Evolutionary conservation across 2,797 vertebrate genomes (phyloP).

Genomic region (Mionectes olivaceus): DNA sequence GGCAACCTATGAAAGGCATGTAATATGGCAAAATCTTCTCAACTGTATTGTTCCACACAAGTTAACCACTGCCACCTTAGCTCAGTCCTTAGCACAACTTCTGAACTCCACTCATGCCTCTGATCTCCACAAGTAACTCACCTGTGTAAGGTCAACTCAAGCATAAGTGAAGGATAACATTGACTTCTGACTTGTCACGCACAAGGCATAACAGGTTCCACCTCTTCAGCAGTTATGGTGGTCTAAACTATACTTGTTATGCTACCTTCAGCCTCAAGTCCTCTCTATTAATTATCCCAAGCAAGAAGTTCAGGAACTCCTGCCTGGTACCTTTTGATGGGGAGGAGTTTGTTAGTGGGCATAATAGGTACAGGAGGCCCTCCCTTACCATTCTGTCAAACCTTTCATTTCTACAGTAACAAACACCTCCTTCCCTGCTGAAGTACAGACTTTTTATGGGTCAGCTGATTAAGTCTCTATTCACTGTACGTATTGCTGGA

Average conservation of each 20-base stretch:
- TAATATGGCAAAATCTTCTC: neutral
- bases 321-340: neutral
- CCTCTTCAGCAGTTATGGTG: neutral
- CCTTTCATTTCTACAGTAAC: neutral
- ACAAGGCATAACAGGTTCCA: neutral
- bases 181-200: neutral
- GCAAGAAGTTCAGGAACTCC: neutral
- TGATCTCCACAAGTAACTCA: neutral
- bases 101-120: neutral
- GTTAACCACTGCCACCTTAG: rapidly evolving
- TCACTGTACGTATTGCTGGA: neutral
- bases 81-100: neutral
- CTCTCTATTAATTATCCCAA: neutral
- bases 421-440: neutral
- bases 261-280: neutral
- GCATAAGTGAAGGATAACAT: neutral
- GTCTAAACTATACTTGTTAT: neutral
- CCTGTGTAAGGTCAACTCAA: neutral
- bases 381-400: neutral
- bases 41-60: neutral
- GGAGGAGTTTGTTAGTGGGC: neutral
- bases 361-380: neutral
- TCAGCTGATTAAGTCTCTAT: neutral
- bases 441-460: neutral
- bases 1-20: rapidly evolving